Evolutionary conservation across 1,140 invertebrate species (phyloP).

Genomic region (Nebria ingens): DNA sequence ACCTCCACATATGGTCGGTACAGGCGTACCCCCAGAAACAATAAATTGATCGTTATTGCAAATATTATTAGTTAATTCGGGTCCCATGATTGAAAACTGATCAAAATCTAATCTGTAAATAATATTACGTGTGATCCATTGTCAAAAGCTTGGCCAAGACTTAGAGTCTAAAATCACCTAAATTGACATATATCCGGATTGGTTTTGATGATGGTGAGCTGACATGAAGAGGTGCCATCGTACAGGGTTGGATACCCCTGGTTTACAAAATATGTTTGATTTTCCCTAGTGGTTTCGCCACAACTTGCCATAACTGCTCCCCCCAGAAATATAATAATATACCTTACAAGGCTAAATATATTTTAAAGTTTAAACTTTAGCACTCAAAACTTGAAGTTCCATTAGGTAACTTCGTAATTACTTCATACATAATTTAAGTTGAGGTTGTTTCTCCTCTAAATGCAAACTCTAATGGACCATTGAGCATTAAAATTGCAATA

Average conservation of each 20-base stretch:
- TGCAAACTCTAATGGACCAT: too few relatives aligned
- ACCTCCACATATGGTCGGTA: slow-evolving; percentile 68
- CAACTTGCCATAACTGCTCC: slow-evolving; percentile 66
- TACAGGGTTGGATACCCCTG: slow-evolving; percentile 61
- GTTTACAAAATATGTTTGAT: slow-evolving; percentile 77
- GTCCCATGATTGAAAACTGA: slow-evolving; percentile 58
- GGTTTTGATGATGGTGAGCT: slow-evolving; percentile 66
- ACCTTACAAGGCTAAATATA: too few relatives aligned
- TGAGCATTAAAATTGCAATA: too few relatives aligned
- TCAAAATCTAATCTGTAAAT: slow-evolving; percentile 64
- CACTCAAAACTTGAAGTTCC: too few relatives aligned
- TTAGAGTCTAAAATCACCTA: slow-evolving; percentile 52
- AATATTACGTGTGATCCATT: background rate
- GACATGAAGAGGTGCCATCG: slow-evolving; percentile 69
- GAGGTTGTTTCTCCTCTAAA: too few relatives aligned
- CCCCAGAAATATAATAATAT: too few relatives aligned
- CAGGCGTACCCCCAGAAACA: slow-evolving; percentile 67
- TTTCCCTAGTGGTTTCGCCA: slow-evolving; percentile 61
- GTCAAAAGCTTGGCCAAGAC: background rate
- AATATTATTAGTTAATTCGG: slow-evolving; percentile 60
- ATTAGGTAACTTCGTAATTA: too few relatives aligned
- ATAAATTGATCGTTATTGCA: slow-evolving; percentile 79
- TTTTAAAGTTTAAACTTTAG: too few relatives aligned
- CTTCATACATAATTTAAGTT: too few relatives aligned
- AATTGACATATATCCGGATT: slow-evolving; percentile 70